Conservation (phyloP, 2,888 invertebrate species). For the Drosophila nigritarsus region DNA sequence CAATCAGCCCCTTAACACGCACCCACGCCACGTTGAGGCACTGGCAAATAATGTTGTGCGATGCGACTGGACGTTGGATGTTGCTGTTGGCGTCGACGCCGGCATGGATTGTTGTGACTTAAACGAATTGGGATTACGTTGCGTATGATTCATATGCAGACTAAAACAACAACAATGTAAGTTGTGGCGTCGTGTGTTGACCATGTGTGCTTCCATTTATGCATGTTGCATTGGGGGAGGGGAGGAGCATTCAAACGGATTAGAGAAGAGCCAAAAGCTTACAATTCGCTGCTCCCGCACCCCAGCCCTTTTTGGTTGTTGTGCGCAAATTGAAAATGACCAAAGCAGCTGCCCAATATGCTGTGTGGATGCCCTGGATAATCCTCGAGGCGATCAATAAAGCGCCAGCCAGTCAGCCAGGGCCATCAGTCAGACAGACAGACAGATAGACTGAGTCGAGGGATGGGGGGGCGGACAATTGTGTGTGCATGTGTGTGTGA, state of each 20-base stretch:
- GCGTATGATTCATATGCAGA: slow-evolving; percentile 80
- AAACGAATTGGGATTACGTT: slow-evolving; percentile 81
- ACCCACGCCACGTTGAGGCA: slow-evolving; percentile 16
- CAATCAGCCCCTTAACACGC: not conserved
- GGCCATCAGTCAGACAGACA: slow-evolving; percentile 27
- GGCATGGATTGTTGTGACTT: slow-evolving; percentile 78
- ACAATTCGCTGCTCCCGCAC: slow-evolving; percentile 15
- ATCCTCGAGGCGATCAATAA: slow-evolving; percentile 77
- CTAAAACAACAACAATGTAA: slow-evolving; percentile 70
- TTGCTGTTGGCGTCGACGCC: slow-evolving; percentile 61
- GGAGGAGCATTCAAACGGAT: slow-evolving; percentile 70
- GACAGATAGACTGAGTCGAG: slow-evolving; percentile 8
- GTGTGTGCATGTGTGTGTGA: not conserved
- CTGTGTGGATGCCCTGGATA: slow-evolving; percentile 66
- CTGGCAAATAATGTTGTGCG: slow-evolving; percentile 59
- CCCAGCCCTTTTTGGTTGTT: slow-evolving; percentile 4
- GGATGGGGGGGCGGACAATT: not conserved
- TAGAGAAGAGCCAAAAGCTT: slow-evolving; percentile 65
- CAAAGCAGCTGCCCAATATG: slow-evolving; percentile 71
- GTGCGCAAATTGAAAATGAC: slow-evolving; percentile 75
- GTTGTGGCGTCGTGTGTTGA: slow-evolving; percentile 36
- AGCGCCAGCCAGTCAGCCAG: slow-evolving; percentile 48
- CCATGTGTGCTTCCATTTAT: slow-evolving; percentile 62
- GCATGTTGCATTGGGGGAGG: slow-evolving; percentile 57
- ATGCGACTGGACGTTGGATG: slow-evolving; percentile 35